phyloP scores from a whole-genome alignment of 2,888 invertebrate species.

The Papilio protenor region DNA sequence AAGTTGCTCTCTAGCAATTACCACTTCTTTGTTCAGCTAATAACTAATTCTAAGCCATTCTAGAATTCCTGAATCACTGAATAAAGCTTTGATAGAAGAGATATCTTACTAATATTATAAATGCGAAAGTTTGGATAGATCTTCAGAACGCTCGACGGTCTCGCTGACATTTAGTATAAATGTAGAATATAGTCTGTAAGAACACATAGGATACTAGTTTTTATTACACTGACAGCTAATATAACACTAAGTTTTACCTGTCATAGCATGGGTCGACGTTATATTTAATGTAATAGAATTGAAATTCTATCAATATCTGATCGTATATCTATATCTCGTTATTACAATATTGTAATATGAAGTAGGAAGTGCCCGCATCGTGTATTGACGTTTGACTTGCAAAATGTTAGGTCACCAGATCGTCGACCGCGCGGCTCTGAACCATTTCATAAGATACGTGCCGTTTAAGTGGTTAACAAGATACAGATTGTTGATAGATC shows the following conservation, averaged over 20 bases:
- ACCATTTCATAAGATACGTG: slow-evolving; percentile 41
- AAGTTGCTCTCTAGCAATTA: background rate
- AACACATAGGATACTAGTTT: too few relatives aligned
- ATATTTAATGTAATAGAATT: background rate
- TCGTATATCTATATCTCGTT: background rate
- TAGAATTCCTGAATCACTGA: background rate
- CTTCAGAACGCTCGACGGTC: too few relatives aligned
- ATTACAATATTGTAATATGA: slow-evolving; percentile 19
- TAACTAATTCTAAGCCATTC: background rate
- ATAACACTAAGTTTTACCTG: too few relatives aligned
- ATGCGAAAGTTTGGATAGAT: too few relatives aligned
- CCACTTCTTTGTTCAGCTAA: background rate
- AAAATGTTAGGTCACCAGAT: slow-evolving; percentile 42
- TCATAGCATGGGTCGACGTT: background rate
- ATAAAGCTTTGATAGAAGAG: background rate
- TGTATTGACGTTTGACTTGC: slow-evolving; percentile 41
- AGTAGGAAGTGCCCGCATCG: slow-evolving; percentile 34
- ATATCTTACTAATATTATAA: too few relatives aligned
- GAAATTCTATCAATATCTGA: background rate
- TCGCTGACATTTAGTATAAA: too few relatives aligned
- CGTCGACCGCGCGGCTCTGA: slow-evolving; percentile 37
- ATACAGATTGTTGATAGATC: background rate
- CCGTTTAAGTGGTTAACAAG: slow-evolving; percentile 34
- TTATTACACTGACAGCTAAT: too few relatives aligned
- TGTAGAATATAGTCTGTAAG: too few relatives aligned